A percentile compares a stretch with the other conserved stretches of the same genome.
These are phyloP conservation scores for Drosophila conformis DNA, from an alignment of 2,888 invertebrate species.

Conservation along the genomic window DNA sequence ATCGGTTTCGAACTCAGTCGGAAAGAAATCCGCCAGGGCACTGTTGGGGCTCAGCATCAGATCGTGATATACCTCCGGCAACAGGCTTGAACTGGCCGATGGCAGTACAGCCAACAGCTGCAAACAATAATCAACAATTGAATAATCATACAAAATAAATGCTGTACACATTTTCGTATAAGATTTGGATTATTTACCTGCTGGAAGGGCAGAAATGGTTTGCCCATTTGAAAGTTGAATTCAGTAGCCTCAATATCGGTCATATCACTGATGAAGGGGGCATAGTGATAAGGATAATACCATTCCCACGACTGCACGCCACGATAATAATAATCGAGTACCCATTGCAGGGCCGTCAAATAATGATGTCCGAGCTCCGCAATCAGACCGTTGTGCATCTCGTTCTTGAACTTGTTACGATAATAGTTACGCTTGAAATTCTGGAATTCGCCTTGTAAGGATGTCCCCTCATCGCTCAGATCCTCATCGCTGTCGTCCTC, in stretches of 20 bases:
- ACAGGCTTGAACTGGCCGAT: slow-evolving; percentile 91
- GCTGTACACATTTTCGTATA: not conserved
- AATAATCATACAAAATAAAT: slow-evolving; percentile 1
- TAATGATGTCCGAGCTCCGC: slow-evolving; percentile 86
- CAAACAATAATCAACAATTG: slow-evolving; percentile 40
- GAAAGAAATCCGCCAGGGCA: slow-evolving; percentile 96
- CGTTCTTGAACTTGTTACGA: slow-evolving; percentile 91
- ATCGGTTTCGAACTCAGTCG: slow-evolving; percentile 95
- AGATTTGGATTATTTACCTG: slow-evolving; percentile 86
- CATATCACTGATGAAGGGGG: slow-evolving; percentile 97
- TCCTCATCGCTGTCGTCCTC: slow-evolving; percentile 82
- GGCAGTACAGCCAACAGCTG: slow-evolving; percentile 94
- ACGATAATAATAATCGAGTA: slow-evolving; percentile 97
- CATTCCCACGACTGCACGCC: slow-evolving; percentile 99
- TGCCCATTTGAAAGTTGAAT: slow-evolving; percentile 93
- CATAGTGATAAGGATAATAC: slow-evolving; percentile 99
- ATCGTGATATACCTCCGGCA: slow-evolving; percentile 91
- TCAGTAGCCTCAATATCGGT: slow-evolving; percentile 91
- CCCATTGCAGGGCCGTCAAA: slow-evolving; percentile 98
- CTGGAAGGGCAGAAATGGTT: slow-evolving; percentile 96
- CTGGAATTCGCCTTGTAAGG: slow-evolving; percentile 90
- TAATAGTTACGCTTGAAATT: slow-evolving; percentile 96
- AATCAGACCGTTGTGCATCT: slow-evolving; percentile 38
- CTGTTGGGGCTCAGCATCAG: slow-evolving; percentile 90
- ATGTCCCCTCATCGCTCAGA: slow-evolving; percentile 85